phyloP scores from a whole-genome alignment of 2,797 vertebrate species.

The Meriones psammophilus region DNA sequence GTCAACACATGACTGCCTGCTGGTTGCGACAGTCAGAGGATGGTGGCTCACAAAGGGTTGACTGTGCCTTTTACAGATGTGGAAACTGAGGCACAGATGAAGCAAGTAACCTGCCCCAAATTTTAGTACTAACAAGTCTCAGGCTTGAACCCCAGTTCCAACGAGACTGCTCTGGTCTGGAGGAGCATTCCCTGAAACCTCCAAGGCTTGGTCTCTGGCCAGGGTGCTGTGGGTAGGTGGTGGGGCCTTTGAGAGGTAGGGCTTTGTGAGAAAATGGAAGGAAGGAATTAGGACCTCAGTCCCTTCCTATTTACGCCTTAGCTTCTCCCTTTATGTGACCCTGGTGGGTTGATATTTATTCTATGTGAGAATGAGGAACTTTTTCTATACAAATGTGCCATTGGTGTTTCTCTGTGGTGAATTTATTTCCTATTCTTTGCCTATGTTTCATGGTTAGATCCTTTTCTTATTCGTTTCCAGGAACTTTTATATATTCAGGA shows the following conservation, averaged over 20 bases:
- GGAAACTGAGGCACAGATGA: neutral
- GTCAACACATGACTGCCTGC: neutral
- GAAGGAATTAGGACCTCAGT: neutral
- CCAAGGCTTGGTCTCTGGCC: neutral
- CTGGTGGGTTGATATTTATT: neutral
- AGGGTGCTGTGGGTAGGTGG: neutral
- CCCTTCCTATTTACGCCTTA: neutral
- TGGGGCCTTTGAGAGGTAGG: too few species aligned
- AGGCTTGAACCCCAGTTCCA: neutral
- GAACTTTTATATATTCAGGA: neutral
- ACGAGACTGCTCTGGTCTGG: neutral
- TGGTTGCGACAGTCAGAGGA: neutral
- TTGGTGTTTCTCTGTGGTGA: neutral
- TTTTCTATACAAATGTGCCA: neutral
- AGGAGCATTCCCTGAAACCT: neutral
- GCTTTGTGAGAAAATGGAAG: neutral
- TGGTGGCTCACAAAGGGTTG: accelerated
- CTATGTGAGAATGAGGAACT: neutral
- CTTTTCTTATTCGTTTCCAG: conserved; percentile 17
- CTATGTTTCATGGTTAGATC: neutral
- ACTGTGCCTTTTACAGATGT: neutral
- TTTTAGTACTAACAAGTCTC: too few species aligned
- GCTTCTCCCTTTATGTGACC: neutral
- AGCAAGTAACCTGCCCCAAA: neutral
- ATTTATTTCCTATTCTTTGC: neutral